These are phyloP conservation scores for Periophthalmus modestus DNA, from an alignment of 2,113 vertebrate genomes.

Conservation along the genomic window DNA sequence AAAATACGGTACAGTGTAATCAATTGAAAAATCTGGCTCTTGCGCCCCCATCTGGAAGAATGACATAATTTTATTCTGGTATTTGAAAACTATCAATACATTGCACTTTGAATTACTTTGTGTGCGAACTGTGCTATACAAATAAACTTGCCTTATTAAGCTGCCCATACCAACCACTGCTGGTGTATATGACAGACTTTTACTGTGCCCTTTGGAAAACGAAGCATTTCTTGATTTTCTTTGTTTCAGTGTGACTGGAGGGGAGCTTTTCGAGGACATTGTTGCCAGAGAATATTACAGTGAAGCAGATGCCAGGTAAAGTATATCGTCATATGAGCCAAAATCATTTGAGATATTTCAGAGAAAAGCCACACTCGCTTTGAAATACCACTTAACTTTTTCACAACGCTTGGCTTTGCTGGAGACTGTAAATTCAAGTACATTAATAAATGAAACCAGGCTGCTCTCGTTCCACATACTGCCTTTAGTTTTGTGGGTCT, in stretches of 20 bases:
- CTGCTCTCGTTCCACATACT: conserved; percentile 25
- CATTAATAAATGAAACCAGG: conserved; percentile 54
- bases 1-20: no score
- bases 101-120: no score
- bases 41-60: no score
- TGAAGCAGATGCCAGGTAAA: conserved; percentile 96
- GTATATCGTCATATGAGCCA: not conserved
- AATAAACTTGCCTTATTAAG: no score
- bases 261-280: conserved; percentile 98
- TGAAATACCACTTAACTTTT: not conserved
- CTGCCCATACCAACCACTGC: no score
- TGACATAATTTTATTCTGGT: no score
- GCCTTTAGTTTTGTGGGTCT: conserved; percentile 6
- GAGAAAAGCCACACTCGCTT: not conserved
- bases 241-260: conserved; percentile 88
- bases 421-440: conserved; percentile 42
- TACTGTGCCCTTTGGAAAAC: not conserved
- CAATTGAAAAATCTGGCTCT: no score
- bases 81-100: no score
- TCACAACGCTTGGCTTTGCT: conserved; percentile 19
- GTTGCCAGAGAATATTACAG: conserved; percentile 99
- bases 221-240: not conserved
- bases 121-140: no score
- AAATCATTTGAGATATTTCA: not conserved
- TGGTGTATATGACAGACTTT: not conserved